Evolutionary conservation across 2,797 vertebrate genomes (phyloP).

Genomic region (Rachycentron canadum): DNA sequence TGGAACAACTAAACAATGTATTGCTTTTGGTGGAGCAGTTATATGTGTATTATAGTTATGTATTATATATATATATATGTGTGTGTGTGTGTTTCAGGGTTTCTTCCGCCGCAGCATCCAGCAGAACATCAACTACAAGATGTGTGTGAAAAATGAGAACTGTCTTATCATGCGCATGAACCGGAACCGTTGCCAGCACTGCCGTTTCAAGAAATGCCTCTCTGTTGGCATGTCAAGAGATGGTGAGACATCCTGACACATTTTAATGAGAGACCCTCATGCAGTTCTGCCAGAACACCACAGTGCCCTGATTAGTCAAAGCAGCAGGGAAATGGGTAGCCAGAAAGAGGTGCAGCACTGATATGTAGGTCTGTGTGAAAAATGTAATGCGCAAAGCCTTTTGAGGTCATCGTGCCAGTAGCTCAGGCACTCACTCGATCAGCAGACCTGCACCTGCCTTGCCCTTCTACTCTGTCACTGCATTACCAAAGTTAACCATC

Average conservation of each 20-base stretch:
- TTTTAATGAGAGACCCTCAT: constrained; percentile 42
- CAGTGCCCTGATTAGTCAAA: constrained; percentile 66
- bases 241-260: constrained; percentile 82
- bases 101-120: constrained; percentile 90
- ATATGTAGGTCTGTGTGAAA: constrained; percentile 75
- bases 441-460: constrained; percentile 55
- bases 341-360: constrained; percentile 31
- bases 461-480: constrained; percentile 48
- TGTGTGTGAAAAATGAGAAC: constrained; percentile 90
- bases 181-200: constrained; percentile 90
- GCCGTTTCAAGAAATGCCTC: constrained; percentile 90
- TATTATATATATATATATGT: not conserved
- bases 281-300: constrained; percentile 51
- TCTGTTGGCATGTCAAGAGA: constrained; percentile 90
- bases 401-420: constrained; percentile 79
- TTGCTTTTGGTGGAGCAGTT: constrained; percentile 12
- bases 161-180: constrained; percentile 90
- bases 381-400: constrained; percentile 73
- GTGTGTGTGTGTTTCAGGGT: constrained; percentile 73
- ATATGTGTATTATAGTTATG: too few relatives aligned
- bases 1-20: not conserved
- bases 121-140: constrained; percentile 91
- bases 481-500: constrained; percentile 55
- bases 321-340: constrained; percentile 52
- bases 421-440: constrained; percentile 69